These are phyloP conservation scores for Andricus quercusramuli DNA, from an alignment of 2,888 invertebrate species.

Conservation along the genomic window DNA sequence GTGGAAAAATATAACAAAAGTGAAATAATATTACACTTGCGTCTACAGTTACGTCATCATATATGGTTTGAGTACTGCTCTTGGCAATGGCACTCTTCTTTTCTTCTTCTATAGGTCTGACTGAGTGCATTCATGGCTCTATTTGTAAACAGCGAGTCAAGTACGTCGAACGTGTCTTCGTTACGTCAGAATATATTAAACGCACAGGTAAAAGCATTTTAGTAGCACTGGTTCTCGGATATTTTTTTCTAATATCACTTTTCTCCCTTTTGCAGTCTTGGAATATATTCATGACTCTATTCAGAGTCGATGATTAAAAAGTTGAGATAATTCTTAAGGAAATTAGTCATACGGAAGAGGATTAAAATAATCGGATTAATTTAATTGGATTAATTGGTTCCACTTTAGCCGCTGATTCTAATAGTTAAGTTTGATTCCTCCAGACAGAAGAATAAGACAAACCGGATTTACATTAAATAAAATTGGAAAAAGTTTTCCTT, in stretches of 20 bases:
- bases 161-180: constrained; percentile 56
- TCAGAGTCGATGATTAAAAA: neutral
- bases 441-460: constrained; percentile 45
- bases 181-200: constrained; percentile 57
- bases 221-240: neutral
- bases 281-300: neutral
- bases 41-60: constrained; percentile 32
- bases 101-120: constrained; percentile 46
- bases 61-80: constrained; percentile 38
- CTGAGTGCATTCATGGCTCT: constrained; percentile 51
- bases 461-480: constrained; percentile 26
- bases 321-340: neutral
- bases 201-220: constrained; percentile 28
- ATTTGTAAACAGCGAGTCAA: constrained; percentile 55
- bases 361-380: neutral
- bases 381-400: neutral
- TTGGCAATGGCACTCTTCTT: constrained; percentile 44
- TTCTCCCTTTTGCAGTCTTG: neutral
- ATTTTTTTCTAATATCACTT: neutral
- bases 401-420: neutral
- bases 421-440: constrained; percentile 16
- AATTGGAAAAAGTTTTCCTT: neutral
- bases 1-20: neutral
- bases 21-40: constrained; percentile 22
- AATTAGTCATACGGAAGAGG: neutral